Evolutionary conservation across 2,797 vertebrate species (phyloP), one percentile per base, ranked within the genome.

Genomic region (Mastacembelus armatus): DNA sequence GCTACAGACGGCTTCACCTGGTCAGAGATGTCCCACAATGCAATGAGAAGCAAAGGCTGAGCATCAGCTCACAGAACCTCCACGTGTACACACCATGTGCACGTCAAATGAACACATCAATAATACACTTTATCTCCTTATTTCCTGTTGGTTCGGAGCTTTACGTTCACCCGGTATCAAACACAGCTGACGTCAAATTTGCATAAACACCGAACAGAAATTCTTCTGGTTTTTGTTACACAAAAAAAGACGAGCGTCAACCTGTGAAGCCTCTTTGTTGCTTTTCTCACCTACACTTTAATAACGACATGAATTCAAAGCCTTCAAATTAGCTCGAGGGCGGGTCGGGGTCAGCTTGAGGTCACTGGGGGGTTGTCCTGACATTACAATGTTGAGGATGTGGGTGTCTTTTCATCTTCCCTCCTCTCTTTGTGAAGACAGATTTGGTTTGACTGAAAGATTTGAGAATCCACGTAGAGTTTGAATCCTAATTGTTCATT

Each of bases 351-450:
- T 84, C 76, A 78, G 33, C 29, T 24, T 24, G 35, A 66, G 80
- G 80, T 76, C 80, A 82, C 29, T 10, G 67, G 42, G 66, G 42
- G 7, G 19, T 47, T 43, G 39, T 19, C 27, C 57, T 43, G 74
- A 58, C 66, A 63, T 65, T 61, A 66, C 33, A 70, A 66, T 52
- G 58, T 54, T 42, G 55, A 45, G 57, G 66, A 39, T 2, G 10
- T 55, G 21, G 56, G 33, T 38, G 44, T 27, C 43, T 66, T 66
- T 64, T 59, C 38, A 67, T 67, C 44, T 39, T 30, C 32, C 26
- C 18, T 10, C 39, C 16, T 47, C n/a, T 40, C 7, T 54, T n/a
- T 19, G 4, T 2, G n/a, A 39, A 38, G 0, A 3, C 16, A 22
- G 30, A 32, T 43, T 56, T 35, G 11, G 15, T 22, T 40, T 4